A percentile compares a stretch with the other conserved stretches of the same genome.
phyloP scores from a whole-genome alignment of 2,888 invertebrate genomes.

The Amblyjoppa fuscipennis region DNA sequence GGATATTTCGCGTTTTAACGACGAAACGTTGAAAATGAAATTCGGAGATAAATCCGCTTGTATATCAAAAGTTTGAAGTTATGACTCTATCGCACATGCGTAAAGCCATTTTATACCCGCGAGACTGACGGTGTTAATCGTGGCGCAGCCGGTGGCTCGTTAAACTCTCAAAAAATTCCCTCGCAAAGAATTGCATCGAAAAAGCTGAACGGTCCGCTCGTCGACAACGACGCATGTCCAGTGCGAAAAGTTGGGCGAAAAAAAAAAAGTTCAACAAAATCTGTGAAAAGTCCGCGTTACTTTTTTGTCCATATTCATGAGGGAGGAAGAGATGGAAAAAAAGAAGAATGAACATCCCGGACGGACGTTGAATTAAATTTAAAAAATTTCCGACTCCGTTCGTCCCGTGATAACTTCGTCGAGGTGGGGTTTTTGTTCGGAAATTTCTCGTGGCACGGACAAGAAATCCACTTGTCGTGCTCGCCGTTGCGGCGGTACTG shows the following conservation, averaged over 20 bases:
- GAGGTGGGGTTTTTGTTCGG: conserved; percentile 3
- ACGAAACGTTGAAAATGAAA: not conserved
- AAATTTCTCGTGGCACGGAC: conserved; percentile 16
- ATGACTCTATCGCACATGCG: not conserved
- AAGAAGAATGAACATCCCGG: not conserved
- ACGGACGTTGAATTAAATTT: conserved; percentile 60
- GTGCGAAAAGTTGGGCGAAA: conserved; percentile 47
- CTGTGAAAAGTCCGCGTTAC: conserved; percentile 66
- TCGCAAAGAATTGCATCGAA: conserved; percentile 4
- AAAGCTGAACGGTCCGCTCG: conserved; percentile 2
- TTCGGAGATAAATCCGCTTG: not conserved
- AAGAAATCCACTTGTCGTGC: not conserved
- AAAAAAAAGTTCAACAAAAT: conserved; percentile 16
- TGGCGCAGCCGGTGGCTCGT: not conserved
- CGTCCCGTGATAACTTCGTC: conserved; percentile 33
- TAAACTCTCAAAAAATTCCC: not conserved
- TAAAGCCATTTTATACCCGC: not conserved
- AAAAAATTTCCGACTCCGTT: conserved; percentile 65
- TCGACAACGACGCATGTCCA: not conserved
- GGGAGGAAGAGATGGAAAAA: conserved; percentile 3
- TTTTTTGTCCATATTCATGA: conserved; percentile 78
- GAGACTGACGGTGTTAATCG: not conserved
- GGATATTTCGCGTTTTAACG: not conserved
- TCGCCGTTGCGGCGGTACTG: not conserved
- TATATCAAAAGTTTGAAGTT: not conserved